Conservation (phyloP, 1,140 invertebrate species). For the Drosophila sucinea region DNA sequence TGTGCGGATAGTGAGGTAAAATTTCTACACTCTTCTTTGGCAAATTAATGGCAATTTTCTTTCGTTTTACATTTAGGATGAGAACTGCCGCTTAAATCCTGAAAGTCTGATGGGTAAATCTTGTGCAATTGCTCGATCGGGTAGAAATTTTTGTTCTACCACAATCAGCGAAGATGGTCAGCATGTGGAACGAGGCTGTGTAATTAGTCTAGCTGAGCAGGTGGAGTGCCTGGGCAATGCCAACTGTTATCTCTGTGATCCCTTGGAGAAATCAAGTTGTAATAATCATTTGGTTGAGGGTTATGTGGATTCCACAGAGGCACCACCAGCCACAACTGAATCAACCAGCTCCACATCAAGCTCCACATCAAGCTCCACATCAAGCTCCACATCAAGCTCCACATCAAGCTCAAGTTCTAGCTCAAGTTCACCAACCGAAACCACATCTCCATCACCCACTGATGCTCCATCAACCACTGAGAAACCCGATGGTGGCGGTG, state of each 20-base stretch:
- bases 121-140: slow-evolving; percentile 57
- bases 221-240: slow-evolving; percentile 36
- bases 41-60: background rate
- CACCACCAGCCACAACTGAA: background rate
- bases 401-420: slow-evolving; percentile 8
- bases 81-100: slow-evolving; percentile 39
- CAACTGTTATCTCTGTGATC: slow-evolving; percentile 65
- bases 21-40: background rate
- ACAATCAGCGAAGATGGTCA: slow-evolving; percentile 25
- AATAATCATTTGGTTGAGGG: slow-evolving; percentile 43
- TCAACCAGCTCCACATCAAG: background rate
- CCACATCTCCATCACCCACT: slow-evolving; percentile 22
- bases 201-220: slow-evolving; percentile 49
- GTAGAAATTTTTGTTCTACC: slow-evolving; percentile 62
- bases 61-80: slow-evolving; percentile 36
- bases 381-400: slow-evolving; percentile 17
- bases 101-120: slow-evolving; percentile 22
- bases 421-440: slow-evolving; percentile 1
- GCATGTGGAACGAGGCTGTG: slow-evolving; percentile 58
- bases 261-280: slow-evolving; percentile 49
- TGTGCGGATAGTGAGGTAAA: slow-evolving; percentile 54
- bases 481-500: slow-evolving; percentile 41
- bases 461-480: slow-evolving; percentile 45
- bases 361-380: background rate
- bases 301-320: slow-evolving; percentile 20